These are phyloP conservation scores for Terrapene triunguis DNA, from an alignment of 2,113 vertebrate genomes.

Conservation along the genomic window DNA sequence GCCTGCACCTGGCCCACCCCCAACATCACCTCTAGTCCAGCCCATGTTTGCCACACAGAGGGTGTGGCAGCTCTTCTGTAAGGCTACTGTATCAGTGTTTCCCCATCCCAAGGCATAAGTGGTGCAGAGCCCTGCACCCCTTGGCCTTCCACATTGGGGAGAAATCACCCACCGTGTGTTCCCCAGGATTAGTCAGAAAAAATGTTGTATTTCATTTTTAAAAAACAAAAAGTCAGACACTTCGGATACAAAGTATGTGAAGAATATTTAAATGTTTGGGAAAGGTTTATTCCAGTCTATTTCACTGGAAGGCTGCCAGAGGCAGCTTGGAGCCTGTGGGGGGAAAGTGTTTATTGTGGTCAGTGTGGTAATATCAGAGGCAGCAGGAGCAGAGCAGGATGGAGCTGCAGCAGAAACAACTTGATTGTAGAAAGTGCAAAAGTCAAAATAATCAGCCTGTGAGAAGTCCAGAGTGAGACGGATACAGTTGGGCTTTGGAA, in stretches of 20 bases:
- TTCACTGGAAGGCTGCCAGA: conserved; percentile 59
- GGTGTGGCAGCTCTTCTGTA: rapidly evolving
- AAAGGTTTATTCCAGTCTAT: neutral
- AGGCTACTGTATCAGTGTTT: neutral
- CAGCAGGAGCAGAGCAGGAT: neutral
- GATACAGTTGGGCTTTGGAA: neutral
- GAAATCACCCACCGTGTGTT: neutral
- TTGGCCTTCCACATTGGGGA: neutral
- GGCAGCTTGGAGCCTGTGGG: neutral
- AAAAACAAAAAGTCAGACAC: neutral
- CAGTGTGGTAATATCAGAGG: conserved; percentile 28
- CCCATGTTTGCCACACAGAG: neutral
- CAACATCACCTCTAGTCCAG: neutral
- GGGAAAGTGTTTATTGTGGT: conserved; percentile 56
- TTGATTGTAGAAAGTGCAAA: neutral
- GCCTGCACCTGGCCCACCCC: neutral
- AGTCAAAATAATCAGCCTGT: conserved; percentile 35
- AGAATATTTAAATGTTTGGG: conserved; percentile 22
- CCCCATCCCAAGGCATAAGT: neutral
- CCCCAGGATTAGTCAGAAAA: neutral
- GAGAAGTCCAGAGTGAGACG: neutral
- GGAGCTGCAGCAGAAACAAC: conserved; percentile 31
- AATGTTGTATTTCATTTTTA: neutral
- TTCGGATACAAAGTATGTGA: neutral
- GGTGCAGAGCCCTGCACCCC: neutral